These are phyloP conservation scores for Paramisgurnus dabryanus DNA, from an alignment of 2,113 vertebrate species.

Conservation along the genomic window DNA sequence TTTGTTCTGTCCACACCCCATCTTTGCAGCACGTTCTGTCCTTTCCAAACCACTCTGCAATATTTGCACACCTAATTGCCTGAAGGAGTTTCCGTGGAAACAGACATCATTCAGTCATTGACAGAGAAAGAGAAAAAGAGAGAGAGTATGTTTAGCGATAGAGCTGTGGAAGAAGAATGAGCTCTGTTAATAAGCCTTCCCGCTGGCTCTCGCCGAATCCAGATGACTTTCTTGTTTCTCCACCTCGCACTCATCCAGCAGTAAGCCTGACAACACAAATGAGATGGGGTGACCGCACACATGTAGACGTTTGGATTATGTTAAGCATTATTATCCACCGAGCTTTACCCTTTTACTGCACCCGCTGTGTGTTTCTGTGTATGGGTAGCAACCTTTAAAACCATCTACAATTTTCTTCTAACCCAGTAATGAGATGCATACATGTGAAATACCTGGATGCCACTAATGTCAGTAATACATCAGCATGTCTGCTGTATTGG, in stretches of 20 bases:
- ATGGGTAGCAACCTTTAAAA: background rate
- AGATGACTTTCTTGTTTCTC: background rate
- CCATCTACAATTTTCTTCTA: background rate
- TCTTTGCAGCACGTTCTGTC: constrained; percentile 25
- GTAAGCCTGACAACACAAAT: constrained; percentile 33
- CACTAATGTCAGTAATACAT: too few species aligned
- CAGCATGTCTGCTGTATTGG: too few species aligned
- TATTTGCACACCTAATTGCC: constrained; percentile 50
- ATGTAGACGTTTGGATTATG: constrained; percentile 31
- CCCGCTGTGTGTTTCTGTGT: background rate
- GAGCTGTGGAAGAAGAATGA: background rate
- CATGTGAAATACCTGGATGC: background rate
- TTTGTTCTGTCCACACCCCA: background rate
- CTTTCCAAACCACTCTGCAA: constrained; percentile 18
- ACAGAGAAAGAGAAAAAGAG: constrained; percentile 27
- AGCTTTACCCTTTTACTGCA: background rate
- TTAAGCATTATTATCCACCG: constrained; percentile 14
- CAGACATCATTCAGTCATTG: constrained; percentile 31
- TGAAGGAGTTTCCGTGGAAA: constrained; percentile 43
- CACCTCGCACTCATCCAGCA: constrained; percentile 11
- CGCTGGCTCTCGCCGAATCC: constrained; percentile 1
- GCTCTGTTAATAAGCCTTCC: constrained; percentile 27
- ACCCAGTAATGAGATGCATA: background rate
- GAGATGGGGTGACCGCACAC: constrained; percentile 21
- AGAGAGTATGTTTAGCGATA: constrained; percentile 18